Evolutionary conservation across 2,888 invertebrate species (phyloP), one percentile per base, ranked within the genome.

Genomic region (Celastrina argiolus): DNA sequence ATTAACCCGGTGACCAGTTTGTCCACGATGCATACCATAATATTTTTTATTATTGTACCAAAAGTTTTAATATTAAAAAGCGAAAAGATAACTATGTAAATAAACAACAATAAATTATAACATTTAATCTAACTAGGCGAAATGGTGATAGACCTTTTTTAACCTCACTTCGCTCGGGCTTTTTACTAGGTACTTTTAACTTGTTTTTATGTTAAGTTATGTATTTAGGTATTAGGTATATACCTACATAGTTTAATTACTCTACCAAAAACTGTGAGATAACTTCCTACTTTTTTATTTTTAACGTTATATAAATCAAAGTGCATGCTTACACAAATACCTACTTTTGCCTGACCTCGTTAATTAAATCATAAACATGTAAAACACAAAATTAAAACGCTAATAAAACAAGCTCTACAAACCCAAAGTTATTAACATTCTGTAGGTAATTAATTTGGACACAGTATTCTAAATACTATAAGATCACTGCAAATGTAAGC

Each of bases 351-450:
- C 14, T 61, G 61, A 14, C 61, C 61, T 61, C 22, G 22, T 36
- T 61, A 61, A 12, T 61, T 34, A 18, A 31, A 51, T 22, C 22
- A 51, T 51, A 12, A 18, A 34, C 16, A 16, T 34, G 34, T 34
- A 59, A 34, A 22, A n/a, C n/a, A n/a, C n/a, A 61, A 61, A 36
- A 61, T 61, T 61, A 61, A 61, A 39, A 18, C 34, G 12, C 22
- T 16, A 18, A 36, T 61, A 61, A 61, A 36, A 61, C 61, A 34
- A 34, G n/a, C 34, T 31, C 14, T 31, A 61, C 61, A 36, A 59
- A 34, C 59, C 12, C 12, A 8, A n/a, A 16, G 18, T 18, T 61
- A 10, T n/a, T 22, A 22, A 51, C 51, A 22, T 51, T 22, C 22
- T 51, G 51, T 51, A 22, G 12, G 22, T 22, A 22, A 51, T 51